Base-by-base conservation (phyloP, 1,140 invertebrate genomes). In the Drosophila eugracilis region DNA sequence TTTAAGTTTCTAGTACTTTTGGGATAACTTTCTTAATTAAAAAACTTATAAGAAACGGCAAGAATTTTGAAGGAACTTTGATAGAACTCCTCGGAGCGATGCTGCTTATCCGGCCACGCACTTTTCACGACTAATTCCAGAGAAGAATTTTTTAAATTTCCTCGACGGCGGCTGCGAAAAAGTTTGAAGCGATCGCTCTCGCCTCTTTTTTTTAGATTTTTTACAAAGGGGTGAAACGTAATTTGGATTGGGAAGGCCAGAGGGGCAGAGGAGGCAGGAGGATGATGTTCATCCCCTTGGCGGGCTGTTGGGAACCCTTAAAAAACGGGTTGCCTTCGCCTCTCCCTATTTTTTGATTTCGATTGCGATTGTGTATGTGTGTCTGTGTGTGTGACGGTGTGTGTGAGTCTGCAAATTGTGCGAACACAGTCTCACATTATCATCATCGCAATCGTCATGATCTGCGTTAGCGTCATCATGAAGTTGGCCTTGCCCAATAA, bases 211-310 rank as follows among this genome's bases (percentile, higher is more conserved):
- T 70, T 74, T 75, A 53, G 37, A 57, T 53, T 86, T 75, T 75
- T 59, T 76, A 63, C 80, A 83, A 86, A 86, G 83, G 83, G 83
- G 83, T 86, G 83, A 86, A 86, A 75, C 83, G 78, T 75, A 83
- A 72, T 86, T 86, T 69, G 77, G 74, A 53, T 50, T 49, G 48
- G 63, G 36, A 72, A 67, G 26, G 34, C 12, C 24, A n/a, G 19
- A 17, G 53, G 24, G 32, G 26, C 7, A 26, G 24, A 22, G 53
- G 30, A 39, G 21, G 14, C 22, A 10, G 45, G 72, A 69, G 58
- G 59, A 54, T 39, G 58, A 65, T 21, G 67, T 86, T 76, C 81
- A 88, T 70, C 81, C 81, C 80, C 78, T 45, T 81, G 34, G 36
- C 28, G 47, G 36, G 62, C 47, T 36, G 60, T 60, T 50, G 77